A percentile compares a stretch with the other conserved stretches of the same genome.
These are phyloP conservation scores for Tragelaphus buxtoni DNA, from an alignment of 2,113 vertebrate species.

Conservation along the genomic window DNA sequence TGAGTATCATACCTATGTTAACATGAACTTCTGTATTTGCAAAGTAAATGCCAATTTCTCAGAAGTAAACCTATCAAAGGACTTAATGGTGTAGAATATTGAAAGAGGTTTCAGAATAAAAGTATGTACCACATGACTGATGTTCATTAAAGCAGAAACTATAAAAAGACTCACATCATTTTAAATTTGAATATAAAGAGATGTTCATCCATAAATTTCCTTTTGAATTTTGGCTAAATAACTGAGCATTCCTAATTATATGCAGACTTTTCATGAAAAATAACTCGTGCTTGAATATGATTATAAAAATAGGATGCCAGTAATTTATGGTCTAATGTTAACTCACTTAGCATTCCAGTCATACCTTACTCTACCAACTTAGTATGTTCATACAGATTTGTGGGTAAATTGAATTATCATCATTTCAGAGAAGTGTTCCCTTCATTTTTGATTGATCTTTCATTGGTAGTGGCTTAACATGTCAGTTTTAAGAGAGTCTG, in stretches of 20 bases:
- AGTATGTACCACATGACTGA: not conserved
- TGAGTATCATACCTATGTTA: not conserved
- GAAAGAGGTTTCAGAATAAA: conserved; percentile 49
- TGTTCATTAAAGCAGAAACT: conserved; percentile 28
- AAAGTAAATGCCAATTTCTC: conserved; percentile 4
- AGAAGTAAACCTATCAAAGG: conserved; percentile 33
- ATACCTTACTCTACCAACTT: not conserved
- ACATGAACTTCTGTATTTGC: conserved; percentile 14
- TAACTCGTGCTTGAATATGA: not conserved
- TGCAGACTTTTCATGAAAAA: conserved; percentile 22
- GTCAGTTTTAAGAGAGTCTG: conserved; percentile 41
- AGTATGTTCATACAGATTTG: conserved; percentile 25
- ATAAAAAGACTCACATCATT: conserved; percentile 35
- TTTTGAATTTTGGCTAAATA: conserved; percentile 48
- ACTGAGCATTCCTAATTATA: conserved; percentile 24
- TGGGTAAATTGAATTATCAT: conserved; percentile 53
- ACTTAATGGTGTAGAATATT: not conserved
- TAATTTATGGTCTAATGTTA: conserved; percentile 43
- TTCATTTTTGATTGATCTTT: conserved; percentile 58
- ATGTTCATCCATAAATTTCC: conserved; percentile 38
- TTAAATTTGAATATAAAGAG: conserved; percentile 51
- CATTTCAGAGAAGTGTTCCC: conserved; percentile 36
- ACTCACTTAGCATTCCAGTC: conserved; percentile 37
- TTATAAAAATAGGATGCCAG: conserved; percentile 23
- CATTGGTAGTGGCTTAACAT: conserved; percentile 53